Evolutionary conservation across 2,113 vertebrate genomes (phyloP).

Genomic region (Dipodomys ordii): DNA sequence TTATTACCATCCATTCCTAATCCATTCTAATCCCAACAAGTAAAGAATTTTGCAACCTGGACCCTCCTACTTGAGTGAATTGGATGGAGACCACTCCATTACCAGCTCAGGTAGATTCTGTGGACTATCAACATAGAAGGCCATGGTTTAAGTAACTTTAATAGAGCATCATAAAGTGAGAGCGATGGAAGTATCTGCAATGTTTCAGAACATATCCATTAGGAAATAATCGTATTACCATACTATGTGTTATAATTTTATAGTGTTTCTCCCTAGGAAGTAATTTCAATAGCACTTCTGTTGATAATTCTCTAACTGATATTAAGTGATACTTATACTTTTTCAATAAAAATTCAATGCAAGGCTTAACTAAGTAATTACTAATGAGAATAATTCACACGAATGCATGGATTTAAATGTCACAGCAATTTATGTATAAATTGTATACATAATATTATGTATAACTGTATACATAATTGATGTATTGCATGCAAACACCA

Average conservation of each 20-base stretch:
- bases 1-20: not conserved
- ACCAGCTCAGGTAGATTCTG: too few relatives aligned
- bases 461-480: too few relatives aligned
- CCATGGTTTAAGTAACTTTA: not conserved
- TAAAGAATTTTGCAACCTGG: not conserved
- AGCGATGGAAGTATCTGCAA: not conserved
- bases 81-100: not conserved
- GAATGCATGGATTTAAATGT: constrained; percentile 16
- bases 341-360: not conserved
- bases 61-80: not conserved
- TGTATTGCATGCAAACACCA: too few relatives aligned
- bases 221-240: not conserved
- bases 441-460: too few relatives aligned
- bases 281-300: not conserved
- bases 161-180: not conserved
- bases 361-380: not conserved
- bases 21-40: not conserved
- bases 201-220: not conserved
- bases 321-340: not conserved
- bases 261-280: not conserved
- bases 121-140: accelerated
- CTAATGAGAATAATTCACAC: not conserved
- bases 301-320: not conserved
- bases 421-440: not conserved
- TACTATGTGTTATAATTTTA: not conserved